Base-by-base conservation (phyloP, 2,888 invertebrate species). In the Apamea sordens region DNA sequence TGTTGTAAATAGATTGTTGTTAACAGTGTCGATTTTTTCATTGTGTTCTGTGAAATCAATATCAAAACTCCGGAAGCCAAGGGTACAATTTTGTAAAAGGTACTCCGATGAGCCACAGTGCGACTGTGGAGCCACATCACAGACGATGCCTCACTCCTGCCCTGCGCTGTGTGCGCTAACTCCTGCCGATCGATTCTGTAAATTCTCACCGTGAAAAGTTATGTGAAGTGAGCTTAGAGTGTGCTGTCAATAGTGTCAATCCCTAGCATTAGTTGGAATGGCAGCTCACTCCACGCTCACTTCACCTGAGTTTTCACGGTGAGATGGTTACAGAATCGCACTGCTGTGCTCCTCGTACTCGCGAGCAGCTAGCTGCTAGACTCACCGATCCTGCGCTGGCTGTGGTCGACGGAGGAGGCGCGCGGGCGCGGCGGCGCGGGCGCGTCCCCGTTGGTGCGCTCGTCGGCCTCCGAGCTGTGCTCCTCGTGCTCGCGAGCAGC, bases 401-500 rank as follows among this genome's bases (percentile, higher is more conserved):
- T 97, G 90, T 98, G 97, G 90, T 98, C 98, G 18, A 97, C 97
- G 56, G 97, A 97, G 75, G 97, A 97, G 73, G 98, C 98, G 73
- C 98, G 94, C 0, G 98, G 98, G 81, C 98, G 97, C 3, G 98
- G 97, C 3, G 98, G 97, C 15, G 67, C 80, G 21, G 68, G 97
- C 75, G 94, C 96, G 44, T 88, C 91, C 2, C 90, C 92, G 75
- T 92, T 32, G 32, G 1, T 32, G 32, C 32, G 32, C 32, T 32
- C 32, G 32, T 32, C 32, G 32, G 32, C 32, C 32, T 32, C 32
- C 32, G 32, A 32, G 32, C 32, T 32, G 32, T 1, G 2, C 32
- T 32, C 32, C 32, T 32, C 32, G 32, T 32, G 32, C 32, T 1
- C 1, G 32, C 32, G 32, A 32, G 1, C 32, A 32, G 32, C 32